Conservation (phyloP, 2,888 invertebrate species). For the Octonoba sinensis region DNA sequence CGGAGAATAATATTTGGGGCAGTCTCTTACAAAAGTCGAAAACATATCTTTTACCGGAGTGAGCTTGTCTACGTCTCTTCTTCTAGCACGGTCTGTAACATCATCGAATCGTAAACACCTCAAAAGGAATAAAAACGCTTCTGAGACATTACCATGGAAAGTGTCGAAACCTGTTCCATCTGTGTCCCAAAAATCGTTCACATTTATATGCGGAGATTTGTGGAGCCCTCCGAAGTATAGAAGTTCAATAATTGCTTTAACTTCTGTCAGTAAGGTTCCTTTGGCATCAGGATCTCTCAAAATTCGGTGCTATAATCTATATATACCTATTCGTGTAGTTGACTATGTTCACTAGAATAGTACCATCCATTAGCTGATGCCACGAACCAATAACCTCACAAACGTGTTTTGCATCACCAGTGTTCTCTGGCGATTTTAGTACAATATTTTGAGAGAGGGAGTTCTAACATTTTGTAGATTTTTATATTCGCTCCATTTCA, state of each 20-base stretch:
- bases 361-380: not conserved
- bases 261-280: no score
- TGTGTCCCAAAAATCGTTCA: not conserved
- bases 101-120: no score
- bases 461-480: no score
- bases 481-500: not conserved
- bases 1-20: slow-evolving; percentile 64
- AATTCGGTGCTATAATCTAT: not conserved
- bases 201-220: not conserved
- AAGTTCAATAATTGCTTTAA: no score
- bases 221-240: not conserved
- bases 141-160: not conserved
- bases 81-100: no score
- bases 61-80: no score
- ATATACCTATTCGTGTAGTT: slow-evolving; percentile 36
- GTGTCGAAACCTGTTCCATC: no score
- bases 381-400: not conserved
- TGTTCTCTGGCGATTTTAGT: no score
- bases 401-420: no score
- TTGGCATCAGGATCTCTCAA: no score
- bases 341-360: not conserved
- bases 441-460: no score
- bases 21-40: slow-evolving; percentile 48
- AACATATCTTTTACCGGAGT: not conserved
- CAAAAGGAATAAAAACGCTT: slow-evolving; percentile 4